Percentiles rank a stretch among this genome's conserved stretches.
These are phyloP conservation scores for Serranus cabrilla DNA, from an alignment of 2,797 vertebrate genomes.

Conservation along the genomic window DNA sequence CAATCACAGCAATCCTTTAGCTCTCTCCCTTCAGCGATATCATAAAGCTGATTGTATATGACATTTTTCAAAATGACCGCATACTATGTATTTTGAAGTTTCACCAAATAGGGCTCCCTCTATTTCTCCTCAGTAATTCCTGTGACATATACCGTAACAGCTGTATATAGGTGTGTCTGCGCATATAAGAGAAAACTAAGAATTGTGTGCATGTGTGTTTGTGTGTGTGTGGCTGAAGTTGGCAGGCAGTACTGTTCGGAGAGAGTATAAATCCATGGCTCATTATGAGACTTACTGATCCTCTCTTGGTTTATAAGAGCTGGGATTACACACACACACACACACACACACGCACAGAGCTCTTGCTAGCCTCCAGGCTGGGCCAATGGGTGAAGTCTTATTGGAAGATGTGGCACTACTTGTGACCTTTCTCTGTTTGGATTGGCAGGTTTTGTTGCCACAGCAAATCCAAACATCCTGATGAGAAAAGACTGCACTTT, in stretches of 20 bases:
- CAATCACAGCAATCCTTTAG: constrained; percentile 9
- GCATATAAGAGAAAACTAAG: neutral
- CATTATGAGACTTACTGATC: constrained; percentile 82
- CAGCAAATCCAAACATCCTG: constrained; percentile 95
- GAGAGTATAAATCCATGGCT: constrained; percentile 78
- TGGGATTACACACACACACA: constrained; percentile 64
- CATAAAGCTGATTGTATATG: constrained; percentile 8
- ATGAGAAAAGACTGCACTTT: constrained; percentile 98
- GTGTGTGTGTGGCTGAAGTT: constrained; percentile 66
- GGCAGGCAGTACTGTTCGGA: constrained; percentile 69
- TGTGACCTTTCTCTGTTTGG: constrained; percentile 77
- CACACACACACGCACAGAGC: constrained; percentile 34
- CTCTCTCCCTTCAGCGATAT: neutral
- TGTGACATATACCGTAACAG: neutral
- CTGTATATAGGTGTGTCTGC: constrained; percentile 7
- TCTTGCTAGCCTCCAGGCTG: constrained; percentile 45
- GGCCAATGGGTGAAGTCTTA: constrained; percentile 62
- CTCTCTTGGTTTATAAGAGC: constrained; percentile 79
- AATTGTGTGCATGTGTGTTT: neutral
- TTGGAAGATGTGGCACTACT: constrained; percentile 71
- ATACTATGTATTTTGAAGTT: neutral
- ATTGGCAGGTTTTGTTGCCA: constrained; percentile 94
- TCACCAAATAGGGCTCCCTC: neutral
- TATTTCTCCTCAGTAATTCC: constrained; percentile 17
- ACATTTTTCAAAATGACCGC: constrained; percentile 3